Evolutionary conservation across 2,888 invertebrate species (phyloP).

Genomic region (Prosopocoilus inquinatus): DNA sequence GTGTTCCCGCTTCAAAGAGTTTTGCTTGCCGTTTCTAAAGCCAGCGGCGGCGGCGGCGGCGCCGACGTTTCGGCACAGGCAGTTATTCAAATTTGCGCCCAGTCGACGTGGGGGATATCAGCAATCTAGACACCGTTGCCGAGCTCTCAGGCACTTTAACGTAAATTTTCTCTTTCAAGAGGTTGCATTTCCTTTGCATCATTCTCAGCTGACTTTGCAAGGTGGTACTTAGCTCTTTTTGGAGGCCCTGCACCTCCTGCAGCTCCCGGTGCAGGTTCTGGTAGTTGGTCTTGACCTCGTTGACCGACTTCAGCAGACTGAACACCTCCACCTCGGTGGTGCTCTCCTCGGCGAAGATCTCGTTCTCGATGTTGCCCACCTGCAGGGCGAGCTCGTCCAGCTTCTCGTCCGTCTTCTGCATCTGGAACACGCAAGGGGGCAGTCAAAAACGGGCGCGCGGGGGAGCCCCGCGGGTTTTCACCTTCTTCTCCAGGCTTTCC

Average conservation of each 20-base stretch:
- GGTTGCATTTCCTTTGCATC: conserved; percentile 73
- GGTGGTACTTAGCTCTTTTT: conserved; percentile 74
- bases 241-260: conserved; percentile 75
- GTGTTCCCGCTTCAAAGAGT: conserved; percentile 28
- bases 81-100: conserved; percentile 15
- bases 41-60: conserved; percentile 17
- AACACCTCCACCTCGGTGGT: conserved; percentile 64
- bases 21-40: conserved; percentile 29
- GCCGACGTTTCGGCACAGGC: neutral
- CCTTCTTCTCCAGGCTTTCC: conserved; percentile 46
- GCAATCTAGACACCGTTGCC: conserved; percentile 11
- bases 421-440: conserved; percentile 51
- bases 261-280: conserved; percentile 75
- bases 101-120: conserved; percentile 21
- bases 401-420: conserved; percentile 70
- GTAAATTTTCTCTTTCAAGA: conserved; percentile 66
- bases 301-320: conserved; percentile 72
- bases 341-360: conserved; percentile 51
- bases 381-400: conserved; percentile 72
- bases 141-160: conserved; percentile 17
- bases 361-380: conserved; percentile 69
- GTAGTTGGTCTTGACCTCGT: conserved; percentile 77
- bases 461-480: conserved; percentile 23
- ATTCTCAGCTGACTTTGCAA: conserved; percentile 69
- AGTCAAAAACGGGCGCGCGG: neutral